Evolutionary conservation across 2,888 invertebrate species (phyloP).

Genomic region (Acleris cristana): DNA sequence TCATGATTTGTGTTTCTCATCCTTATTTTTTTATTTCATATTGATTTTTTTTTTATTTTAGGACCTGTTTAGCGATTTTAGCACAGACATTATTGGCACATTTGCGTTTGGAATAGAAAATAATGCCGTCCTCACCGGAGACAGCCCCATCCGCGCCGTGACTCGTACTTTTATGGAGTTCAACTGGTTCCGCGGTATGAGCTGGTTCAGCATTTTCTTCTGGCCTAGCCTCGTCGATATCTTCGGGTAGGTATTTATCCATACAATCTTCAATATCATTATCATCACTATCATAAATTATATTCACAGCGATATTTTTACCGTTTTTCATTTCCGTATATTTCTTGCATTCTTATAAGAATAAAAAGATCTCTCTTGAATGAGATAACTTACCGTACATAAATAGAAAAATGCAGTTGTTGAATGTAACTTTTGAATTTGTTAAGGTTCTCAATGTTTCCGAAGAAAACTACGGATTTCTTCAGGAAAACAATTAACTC

Average conservation of each 20-base stretch:
- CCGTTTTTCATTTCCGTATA: too few relatives aligned
- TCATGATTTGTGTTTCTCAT: too few relatives aligned
- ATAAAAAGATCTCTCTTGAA: too few relatives aligned
- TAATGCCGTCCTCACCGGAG: constrained; percentile 49
- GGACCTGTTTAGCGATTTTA: constrained; percentile 47
- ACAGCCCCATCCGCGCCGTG: constrained; percentile 52
- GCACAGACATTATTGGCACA: constrained; percentile 51
- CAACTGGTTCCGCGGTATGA: constrained; percentile 48
- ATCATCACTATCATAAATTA: too few relatives aligned
- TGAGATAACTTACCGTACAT: too few relatives aligned
- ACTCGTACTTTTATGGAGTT: constrained; percentile 54
- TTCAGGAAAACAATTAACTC: constrained; percentile 51
- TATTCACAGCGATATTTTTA: too few relatives aligned
- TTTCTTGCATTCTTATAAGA: too few relatives aligned
- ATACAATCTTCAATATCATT: too few relatives aligned
- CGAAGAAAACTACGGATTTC: constrained; percentile 50
- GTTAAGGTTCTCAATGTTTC: constrained; percentile 61
- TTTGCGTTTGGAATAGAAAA: constrained; percentile 49
- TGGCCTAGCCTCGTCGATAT: constrained; percentile 54
- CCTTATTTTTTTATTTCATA: too few relatives aligned
- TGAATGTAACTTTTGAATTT: not conserved
- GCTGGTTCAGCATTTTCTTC: constrained; percentile 60
- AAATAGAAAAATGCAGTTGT: too few relatives aligned
- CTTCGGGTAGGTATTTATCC: constrained; percentile 46
- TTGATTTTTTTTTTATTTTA: constrained; percentile 28